Evolutionary conservation across 1,140 invertebrate species (phyloP).

Genomic region (Achatina immaculata): DNA sequence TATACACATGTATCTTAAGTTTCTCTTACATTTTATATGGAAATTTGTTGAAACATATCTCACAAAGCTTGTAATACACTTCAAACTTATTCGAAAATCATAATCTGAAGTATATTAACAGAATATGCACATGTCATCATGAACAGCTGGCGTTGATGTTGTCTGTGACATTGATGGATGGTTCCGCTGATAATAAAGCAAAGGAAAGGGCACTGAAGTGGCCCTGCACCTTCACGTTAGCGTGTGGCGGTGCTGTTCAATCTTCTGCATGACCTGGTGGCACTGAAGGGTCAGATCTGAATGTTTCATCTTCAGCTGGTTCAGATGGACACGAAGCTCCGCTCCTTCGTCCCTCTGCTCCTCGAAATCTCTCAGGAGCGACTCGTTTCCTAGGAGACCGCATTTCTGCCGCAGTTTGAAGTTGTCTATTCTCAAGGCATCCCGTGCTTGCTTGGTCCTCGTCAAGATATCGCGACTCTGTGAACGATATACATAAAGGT

Average conservation of each 20-base stretch:
- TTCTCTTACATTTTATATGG: no score
- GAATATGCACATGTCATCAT: no score
- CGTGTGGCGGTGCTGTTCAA: constrained; percentile 59
- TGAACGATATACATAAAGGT: constrained; percentile 41
- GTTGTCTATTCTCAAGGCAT: constrained; percentile 70
- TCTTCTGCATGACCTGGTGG: constrained; percentile 67
- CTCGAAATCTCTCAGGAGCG: constrained; percentile 69
- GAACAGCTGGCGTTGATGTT: no score
- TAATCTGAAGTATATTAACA: no score
- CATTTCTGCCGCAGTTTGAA: constrained; percentile 66
- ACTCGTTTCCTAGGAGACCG: constrained; percentile 70
- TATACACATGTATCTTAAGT: no score
- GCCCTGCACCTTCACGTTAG: no score
- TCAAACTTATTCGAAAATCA: no score
- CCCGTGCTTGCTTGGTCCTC: constrained; percentile 69
- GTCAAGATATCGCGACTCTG: constrained; percentile 70
- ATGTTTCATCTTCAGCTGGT: constrained; percentile 67
- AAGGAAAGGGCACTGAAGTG: no score
- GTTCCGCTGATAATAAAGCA: no score
- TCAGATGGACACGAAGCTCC: constrained; percentile 61
- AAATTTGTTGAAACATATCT: no score
- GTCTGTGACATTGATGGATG: no score
- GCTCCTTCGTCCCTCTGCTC: constrained; percentile 67
- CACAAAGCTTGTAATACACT: no score
- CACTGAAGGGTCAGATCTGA: constrained; percentile 68